These are phyloP conservation scores for Ditylenchus dipsaci DNA, from an alignment of 1,140 invertebrate genomes.

Conservation along the genomic window DNA sequence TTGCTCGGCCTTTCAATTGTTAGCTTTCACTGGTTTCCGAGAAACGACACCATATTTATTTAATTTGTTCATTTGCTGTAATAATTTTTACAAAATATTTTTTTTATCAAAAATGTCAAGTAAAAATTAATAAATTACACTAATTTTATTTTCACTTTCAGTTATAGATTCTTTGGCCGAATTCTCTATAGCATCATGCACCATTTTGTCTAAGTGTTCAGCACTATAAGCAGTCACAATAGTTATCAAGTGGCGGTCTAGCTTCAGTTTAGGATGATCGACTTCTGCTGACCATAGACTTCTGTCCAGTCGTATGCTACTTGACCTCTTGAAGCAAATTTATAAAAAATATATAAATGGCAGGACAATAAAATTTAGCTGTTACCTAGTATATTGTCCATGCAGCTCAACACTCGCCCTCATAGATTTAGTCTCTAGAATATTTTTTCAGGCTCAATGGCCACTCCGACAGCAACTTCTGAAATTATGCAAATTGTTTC, in stretches of 20 bases:
- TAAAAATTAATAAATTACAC: too few relatives aligned
- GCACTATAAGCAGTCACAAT: constrained; percentile 45
- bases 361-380: background rate
- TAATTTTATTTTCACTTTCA: too few relatives aligned
- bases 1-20: too few relatives aligned
- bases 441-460: constrained; percentile 44
- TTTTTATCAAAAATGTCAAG: too few relatives aligned
- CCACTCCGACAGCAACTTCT: constrained; percentile 48
- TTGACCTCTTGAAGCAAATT: constrained; percentile 41
- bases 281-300: constrained; percentile 37
- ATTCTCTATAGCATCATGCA: constrained; percentile 31
- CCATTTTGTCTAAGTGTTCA: constrained; percentile 37
- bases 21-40: too few relatives aligned
- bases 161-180: background rate
- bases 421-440: constrained; percentile 39
- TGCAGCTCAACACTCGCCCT: constrained; percentile 48
- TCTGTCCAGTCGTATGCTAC: constrained; percentile 53
- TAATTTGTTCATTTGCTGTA: too few relatives aligned
- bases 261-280: constrained; percentile 15
- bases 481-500: background rate
- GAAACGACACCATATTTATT: too few relatives aligned
- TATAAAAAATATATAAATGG: constrained; percentile 9
- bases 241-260: constrained; percentile 12
- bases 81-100: too few relatives aligned
- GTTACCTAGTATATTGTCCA: constrained; percentile 45